Evolutionary conservation across 2,113 vertebrate genomes (phyloP).

Genomic region (Dromas ardeola): DNA sequence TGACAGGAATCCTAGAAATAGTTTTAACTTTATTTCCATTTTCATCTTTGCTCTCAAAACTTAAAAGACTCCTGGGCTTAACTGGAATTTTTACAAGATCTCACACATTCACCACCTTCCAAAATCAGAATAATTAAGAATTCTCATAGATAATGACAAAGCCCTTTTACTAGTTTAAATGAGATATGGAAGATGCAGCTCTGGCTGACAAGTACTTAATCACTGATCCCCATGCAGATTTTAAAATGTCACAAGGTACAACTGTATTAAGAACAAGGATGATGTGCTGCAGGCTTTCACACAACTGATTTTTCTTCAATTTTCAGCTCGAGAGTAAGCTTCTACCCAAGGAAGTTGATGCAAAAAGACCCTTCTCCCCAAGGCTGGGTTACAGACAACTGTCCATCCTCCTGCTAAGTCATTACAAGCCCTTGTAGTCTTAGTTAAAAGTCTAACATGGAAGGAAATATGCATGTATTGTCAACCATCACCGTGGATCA

Average conservation of each 20-base stretch:
- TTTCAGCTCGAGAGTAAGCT: background rate
- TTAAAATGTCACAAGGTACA: background rate
- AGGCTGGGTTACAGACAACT: background rate
- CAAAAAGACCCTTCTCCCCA: background rate
- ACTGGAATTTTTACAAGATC: background rate
- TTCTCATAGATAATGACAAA: background rate
- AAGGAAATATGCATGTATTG: fast-evolving
- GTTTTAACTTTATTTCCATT: background rate
- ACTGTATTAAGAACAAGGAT: background rate
- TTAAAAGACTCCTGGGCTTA: background rate
- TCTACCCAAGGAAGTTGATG: background rate
- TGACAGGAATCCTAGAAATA: background rate
- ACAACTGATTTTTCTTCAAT: background rate
- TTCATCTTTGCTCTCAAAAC: background rate
- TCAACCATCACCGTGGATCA: background rate
- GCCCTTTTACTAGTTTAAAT: background rate
- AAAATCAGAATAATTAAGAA: background rate
- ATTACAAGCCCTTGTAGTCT: background rate
- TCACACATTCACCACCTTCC: background rate
- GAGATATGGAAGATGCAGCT: background rate
- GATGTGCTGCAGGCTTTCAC: background rate
- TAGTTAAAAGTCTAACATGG: background rate
- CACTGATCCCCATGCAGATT: background rate
- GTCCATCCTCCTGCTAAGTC: background rate
- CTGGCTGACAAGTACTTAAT: background rate